These are phyloP conservation scores for Intellagama lesueurii DNA, from an alignment of 2,797 vertebrate genomes.

Conservation along the genomic window DNA sequence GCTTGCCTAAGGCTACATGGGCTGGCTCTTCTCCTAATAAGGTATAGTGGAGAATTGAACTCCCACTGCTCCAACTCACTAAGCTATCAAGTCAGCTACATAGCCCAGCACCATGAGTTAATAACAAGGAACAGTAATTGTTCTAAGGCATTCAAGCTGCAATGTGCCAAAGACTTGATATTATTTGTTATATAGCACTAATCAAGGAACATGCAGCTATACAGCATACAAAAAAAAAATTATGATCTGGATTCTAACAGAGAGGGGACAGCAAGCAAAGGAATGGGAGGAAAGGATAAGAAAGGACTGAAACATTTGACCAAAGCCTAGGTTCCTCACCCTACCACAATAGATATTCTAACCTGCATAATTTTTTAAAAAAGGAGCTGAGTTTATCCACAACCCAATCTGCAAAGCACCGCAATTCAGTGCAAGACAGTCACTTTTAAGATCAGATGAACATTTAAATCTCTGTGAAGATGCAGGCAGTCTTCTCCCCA, in stretches of 20 bases:
- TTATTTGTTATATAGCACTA: background rate
- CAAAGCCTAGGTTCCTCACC: background rate
- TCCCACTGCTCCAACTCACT: too few species aligned
- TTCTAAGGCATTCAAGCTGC: background rate
- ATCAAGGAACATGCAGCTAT: background rate
- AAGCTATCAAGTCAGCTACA: background rate
- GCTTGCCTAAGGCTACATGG: too few species aligned
- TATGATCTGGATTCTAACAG: background rate
- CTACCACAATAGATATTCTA: background rate
- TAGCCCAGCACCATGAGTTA: background rate
- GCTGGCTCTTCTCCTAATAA: too few species aligned
- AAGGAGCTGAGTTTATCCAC: background rate
- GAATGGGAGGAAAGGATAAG: background rate
- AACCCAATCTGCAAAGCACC: background rate
- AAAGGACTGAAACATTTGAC: too few species aligned
- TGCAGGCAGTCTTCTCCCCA: background rate
- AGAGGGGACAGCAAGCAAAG: background rate
- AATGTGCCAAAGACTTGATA: background rate
- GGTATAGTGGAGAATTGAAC: too few species aligned
- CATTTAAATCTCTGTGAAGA: background rate
- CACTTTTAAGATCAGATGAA: background rate
- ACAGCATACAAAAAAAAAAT: too few species aligned
- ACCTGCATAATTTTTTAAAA: background rate
- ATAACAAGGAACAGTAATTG: background rate
- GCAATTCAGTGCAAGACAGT: background rate